Conservation (phyloP, 2,888 invertebrate genomes). For the Parascotia fuliginaria region DNA sequence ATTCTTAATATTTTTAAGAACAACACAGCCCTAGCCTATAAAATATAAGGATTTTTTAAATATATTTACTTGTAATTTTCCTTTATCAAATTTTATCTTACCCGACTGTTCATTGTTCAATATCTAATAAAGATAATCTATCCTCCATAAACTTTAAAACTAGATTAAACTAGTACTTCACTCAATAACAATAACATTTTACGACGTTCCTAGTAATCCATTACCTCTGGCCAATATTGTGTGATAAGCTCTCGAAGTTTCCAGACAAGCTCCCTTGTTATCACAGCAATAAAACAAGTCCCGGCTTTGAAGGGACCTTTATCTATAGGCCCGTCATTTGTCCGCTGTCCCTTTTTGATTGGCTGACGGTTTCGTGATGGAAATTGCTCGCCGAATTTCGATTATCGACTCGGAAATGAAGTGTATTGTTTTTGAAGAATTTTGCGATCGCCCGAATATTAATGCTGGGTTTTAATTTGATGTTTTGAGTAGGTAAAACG, state of each 20-base stretch:
- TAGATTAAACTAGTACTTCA: background rate
- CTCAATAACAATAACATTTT: constrained; percentile 9
- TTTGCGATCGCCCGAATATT: background rate
- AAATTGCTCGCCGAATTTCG: constrained; percentile 1
- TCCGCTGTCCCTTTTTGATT: constrained; percentile 11
- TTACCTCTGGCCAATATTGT: constrained; percentile 7
- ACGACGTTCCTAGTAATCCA: constrained; percentile 10
- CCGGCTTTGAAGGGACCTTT: constrained; percentile 9
- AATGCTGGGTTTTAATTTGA: background rate
- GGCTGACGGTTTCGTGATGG: constrained; percentile 2
- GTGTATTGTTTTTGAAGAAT: background rate
- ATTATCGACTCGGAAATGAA: constrained; percentile 1
- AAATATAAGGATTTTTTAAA: too few relatives aligned
- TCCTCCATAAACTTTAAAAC: background rate
- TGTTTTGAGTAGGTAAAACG: too few relatives aligned
- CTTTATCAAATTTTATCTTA: too few relatives aligned
- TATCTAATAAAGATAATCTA: too few relatives aligned
- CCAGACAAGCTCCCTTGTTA: constrained; percentile 10
- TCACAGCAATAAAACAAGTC: constrained; percentile 11
- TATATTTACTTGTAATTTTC: too few relatives aligned
- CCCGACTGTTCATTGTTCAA: too few relatives aligned
- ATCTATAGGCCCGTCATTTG: constrained; percentile 16
- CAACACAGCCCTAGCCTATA: too few relatives aligned
- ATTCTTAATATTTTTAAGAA: too few relatives aligned
- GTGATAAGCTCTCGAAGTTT: constrained; percentile 6